Conservation (phyloP, 2,113 vertebrate genomes). For the human region DNA sequence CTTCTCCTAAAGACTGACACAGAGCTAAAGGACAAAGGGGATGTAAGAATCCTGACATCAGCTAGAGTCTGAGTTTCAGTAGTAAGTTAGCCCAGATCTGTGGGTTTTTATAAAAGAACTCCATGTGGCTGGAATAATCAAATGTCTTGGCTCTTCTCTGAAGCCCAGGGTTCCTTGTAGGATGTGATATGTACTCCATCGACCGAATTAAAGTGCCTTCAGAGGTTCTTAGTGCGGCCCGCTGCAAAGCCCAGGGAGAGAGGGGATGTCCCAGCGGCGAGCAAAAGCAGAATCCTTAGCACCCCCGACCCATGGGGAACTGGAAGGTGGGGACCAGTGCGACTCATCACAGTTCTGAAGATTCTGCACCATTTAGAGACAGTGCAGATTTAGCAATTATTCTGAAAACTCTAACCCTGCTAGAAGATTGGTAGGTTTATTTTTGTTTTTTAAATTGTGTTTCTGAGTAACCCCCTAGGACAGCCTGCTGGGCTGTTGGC, state of each 20-base stretch:
- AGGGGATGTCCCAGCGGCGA: neutral
- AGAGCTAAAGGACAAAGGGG: neutral
- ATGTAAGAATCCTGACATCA: neutral
- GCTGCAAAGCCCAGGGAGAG: rapidly evolving
- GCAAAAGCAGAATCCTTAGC: neutral
- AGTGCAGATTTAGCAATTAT: neutral
- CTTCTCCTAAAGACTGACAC: rapidly evolving
- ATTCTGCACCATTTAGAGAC: neutral
- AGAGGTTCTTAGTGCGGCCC: neutral
- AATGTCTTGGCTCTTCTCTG: rapidly evolving
- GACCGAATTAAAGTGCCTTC: neutral
- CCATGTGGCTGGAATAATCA: too few relatives aligned
- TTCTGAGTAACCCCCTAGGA: constrained; percentile 24
- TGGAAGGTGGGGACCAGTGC: neutral
- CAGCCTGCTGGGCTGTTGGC: neutral
- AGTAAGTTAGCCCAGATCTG: too few relatives aligned
- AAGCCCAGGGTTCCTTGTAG: neutral
- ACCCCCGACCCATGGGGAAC: neutral
- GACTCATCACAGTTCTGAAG: neutral
- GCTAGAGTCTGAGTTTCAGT: neutral
- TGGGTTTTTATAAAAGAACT: too few relatives aligned
- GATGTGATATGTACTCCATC: neutral
- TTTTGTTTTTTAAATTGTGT: neutral
- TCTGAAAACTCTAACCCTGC: neutral
- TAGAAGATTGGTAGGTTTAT: neutral